Evolutionary conservation across 2,888 invertebrate genomes (phyloP).

Genomic region (Parnassius smintheus): DNA sequence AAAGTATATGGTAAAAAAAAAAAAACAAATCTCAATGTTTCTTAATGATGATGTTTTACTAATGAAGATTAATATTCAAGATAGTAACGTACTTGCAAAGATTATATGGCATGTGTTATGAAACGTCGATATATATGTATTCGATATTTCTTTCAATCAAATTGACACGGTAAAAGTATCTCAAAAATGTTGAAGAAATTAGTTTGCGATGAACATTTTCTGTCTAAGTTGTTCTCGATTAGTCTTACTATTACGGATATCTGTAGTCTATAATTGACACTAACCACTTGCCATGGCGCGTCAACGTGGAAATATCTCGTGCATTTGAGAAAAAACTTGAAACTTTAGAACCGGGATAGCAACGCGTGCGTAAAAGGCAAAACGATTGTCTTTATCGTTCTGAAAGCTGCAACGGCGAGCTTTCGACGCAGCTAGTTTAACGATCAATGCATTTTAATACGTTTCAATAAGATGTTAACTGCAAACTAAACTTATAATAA

Average conservation of each 20-base stretch:
- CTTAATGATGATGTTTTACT: no score
- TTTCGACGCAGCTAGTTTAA: not conserved
- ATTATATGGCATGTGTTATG: not conserved
- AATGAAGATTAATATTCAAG: not conserved
- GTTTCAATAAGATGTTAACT: no score
- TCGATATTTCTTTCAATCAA: not conserved
- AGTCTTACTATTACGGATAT: not conserved
- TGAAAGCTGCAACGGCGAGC: conserved; percentile 3
- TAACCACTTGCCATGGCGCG: conserved; percentile 1
- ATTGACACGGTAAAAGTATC: not conserved
- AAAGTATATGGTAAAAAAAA: not conserved
- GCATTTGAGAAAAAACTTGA: conserved; percentile 6
- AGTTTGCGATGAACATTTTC: conserved; percentile 2
- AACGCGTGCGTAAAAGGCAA: not conserved
- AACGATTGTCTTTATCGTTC: conserved; percentile 10
- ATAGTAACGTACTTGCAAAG: not conserved
- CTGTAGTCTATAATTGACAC: conserved; percentile 4
- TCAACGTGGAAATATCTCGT: not conserved
- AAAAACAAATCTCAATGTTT: not conserved
- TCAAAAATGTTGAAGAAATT: conserved; percentile 8
- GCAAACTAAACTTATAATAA: no score
- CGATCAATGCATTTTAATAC: not conserved
- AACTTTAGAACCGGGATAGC: not conserved
- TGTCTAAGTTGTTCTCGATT: not conserved
- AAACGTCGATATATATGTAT: not conserved